phyloP scores from a whole-genome alignment of 2,113 vertebrate species.

The Coregonus clupeaformis region DNA sequence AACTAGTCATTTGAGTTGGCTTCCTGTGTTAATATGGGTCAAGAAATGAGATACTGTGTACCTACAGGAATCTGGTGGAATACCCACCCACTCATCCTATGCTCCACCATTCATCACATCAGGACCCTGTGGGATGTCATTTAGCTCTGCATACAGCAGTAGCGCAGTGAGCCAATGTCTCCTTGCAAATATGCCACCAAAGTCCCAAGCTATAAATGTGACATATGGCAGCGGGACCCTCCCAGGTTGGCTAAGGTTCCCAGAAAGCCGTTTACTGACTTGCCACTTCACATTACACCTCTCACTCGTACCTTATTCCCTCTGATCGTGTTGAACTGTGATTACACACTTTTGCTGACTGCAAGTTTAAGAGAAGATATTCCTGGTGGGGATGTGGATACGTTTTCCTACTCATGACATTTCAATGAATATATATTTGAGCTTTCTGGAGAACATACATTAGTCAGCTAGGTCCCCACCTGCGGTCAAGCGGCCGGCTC shows the following conservation, averaged over 20 bases:
- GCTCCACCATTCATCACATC: not conserved
- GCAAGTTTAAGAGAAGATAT: constrained; percentile 17
- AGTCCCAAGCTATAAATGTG: constrained; percentile 5
- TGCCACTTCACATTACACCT: constrained; percentile 42
- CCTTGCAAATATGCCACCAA: not conserved
- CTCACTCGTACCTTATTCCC: constrained; percentile 5
- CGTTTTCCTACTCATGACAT: constrained; percentile 31
- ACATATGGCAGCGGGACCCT: constrained; percentile 31
- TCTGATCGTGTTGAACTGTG: constrained; percentile 1
- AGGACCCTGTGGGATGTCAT: not conserved
- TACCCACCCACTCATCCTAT: not conserved
- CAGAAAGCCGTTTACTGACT: constrained; percentile 42
- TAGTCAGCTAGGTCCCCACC: constrained; percentile 21
- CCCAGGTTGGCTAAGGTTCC: not conserved
- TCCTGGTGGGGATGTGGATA: constrained; percentile 5
- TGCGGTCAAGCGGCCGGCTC: not conserved
- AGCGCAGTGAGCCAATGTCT: not conserved
- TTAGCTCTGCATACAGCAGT: not conserved
- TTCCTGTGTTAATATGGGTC: not conserved
- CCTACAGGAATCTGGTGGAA: not conserved
- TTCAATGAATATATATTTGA: constrained; percentile 34
- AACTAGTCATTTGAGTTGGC: not conserved
- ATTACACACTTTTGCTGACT: constrained; percentile 11
- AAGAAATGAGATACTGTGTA: not conserved
- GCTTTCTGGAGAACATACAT: constrained; percentile 16